Evolutionary conservation across 1,140 invertebrate genomes (phyloP).

Genomic region (Drosophila yakuba): DNA sequence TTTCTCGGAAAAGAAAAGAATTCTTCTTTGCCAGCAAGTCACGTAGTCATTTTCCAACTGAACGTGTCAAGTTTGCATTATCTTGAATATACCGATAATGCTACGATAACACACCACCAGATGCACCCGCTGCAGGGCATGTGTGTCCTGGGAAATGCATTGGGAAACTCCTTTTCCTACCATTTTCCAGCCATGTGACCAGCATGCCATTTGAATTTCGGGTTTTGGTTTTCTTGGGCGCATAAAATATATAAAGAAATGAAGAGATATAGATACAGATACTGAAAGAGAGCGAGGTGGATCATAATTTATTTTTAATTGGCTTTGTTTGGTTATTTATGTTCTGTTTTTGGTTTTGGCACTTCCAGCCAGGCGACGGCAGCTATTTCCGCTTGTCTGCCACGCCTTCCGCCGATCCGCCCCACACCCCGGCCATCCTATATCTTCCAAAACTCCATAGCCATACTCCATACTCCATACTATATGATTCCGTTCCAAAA

Average conservation of each 20-base stretch:
- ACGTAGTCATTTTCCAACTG: slow-evolving; percentile 12
- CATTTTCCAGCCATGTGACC: slow-evolving; percentile 29
- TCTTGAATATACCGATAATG: slow-evolving; percentile 7
- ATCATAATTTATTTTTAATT: slow-evolving; percentile 82
- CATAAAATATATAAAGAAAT: not conserved
- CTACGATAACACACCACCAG: not conserved
- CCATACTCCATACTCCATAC: slow-evolving; percentile 1
- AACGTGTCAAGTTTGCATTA: slow-evolving; percentile 8
- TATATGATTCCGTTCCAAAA: slow-evolving; percentile 43
- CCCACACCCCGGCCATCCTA: not conserved
- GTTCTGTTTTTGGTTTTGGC: slow-evolving; percentile 53
- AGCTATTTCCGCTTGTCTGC: slow-evolving; percentile 59
- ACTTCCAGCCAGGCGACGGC: slow-evolving; percentile 52
- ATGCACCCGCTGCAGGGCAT: not conserved
- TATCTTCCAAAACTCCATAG: not conserved
- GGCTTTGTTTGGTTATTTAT: slow-evolving; percentile 65
- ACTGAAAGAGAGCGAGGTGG: slow-evolving; percentile 27
- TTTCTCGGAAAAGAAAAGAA: slow-evolving; percentile 1
- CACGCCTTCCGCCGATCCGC: not conserved
- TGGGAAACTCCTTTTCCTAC: slow-evolving; percentile 48
- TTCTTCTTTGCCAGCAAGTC: not conserved
- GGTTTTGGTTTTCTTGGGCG: not conserved
- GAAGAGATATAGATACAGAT: slow-evolving; percentile 13
- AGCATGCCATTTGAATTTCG: slow-evolving; percentile 11
- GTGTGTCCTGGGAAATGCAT: not conserved